A percentile compares a stretch with the other conserved stretches of the same genome.
Conservation (phyloP, 2,888 invertebrate genomes). For the Andrena praecox region DNA sequence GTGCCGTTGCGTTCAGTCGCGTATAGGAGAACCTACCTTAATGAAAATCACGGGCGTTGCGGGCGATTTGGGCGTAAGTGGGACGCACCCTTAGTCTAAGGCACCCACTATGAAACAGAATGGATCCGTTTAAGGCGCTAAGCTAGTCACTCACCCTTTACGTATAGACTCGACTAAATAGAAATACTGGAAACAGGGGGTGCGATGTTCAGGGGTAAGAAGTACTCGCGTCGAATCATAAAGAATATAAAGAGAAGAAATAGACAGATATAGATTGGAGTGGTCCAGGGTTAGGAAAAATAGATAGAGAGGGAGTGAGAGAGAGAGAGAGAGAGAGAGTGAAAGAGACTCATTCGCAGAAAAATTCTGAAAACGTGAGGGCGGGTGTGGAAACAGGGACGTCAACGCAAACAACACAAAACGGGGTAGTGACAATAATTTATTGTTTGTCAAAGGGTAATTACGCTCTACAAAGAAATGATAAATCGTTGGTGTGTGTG, state of each 20-base stretch:
- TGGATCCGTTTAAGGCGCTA: not conserved
- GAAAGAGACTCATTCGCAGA: conserved; percentile 40
- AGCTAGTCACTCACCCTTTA: not conserved
- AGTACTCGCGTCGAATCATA: conserved; percentile 2
- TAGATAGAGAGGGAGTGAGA: conserved; percentile 18
- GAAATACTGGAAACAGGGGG: conserved; percentile 8
- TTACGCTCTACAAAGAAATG: conserved; percentile 80
- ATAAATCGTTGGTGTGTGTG: conserved; percentile 76
- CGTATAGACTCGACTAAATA: conserved; percentile 11
- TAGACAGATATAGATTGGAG: not conserved
- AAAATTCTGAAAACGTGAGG: conserved; percentile 29
- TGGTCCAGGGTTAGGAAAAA: not conserved
- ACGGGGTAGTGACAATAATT: conserved; percentile 81
- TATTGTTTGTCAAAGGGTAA: conserved; percentile 79
- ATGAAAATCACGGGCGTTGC: too few relatives aligned
- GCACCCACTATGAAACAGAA: not conserved
- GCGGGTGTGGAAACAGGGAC: conserved; percentile 19
- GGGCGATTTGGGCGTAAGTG: too few relatives aligned
- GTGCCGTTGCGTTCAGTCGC: too few relatives aligned
- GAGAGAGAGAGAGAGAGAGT: conserved; percentile 44
- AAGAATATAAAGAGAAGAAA: conserved; percentile 5
- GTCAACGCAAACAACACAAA: conserved; percentile 59
- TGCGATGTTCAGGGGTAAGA: not conserved
- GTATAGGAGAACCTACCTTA: too few relatives aligned
- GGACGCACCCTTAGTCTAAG: too few relatives aligned